A percentile compares a stretch with the other conserved stretches of the same genome.
These are phyloP conservation scores for Parasteatoda tepidariorum DNA, from an alignment of 1,140 invertebrate genomes.

Conservation along the genomic window DNA sequence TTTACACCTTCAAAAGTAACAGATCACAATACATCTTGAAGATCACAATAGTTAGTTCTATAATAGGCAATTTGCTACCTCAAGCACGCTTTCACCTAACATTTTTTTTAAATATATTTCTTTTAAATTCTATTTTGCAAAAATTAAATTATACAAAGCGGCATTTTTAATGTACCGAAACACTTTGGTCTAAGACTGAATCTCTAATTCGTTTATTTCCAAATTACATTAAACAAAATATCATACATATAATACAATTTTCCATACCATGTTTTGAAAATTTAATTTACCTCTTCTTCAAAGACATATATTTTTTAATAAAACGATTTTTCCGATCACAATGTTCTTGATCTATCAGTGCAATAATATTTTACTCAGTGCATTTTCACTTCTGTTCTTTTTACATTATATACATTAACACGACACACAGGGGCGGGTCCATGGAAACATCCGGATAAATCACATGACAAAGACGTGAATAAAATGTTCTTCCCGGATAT, in stretches of 20 bases:
- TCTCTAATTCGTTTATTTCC: background rate
- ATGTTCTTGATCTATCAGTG: background rate
- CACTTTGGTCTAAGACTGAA: too few relatives aligned
- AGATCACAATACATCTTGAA: too few relatives aligned
- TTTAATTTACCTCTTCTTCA: background rate
- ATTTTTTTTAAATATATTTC: too few relatives aligned
- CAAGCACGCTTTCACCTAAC: too few relatives aligned
- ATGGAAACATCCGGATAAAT: background rate
- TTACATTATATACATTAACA: background rate
- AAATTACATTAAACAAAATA: background rate
- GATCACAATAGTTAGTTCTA: too few relatives aligned
- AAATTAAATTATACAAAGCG: too few relatives aligned
- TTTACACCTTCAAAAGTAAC: too few relatives aligned
- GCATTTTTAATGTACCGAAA: too few relatives aligned
- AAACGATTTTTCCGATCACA: background rate
- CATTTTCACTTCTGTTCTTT: background rate
- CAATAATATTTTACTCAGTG: background rate
- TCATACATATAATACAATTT: background rate
- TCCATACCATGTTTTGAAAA: background rate
- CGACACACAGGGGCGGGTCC: background rate
- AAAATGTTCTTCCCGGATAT: background rate
- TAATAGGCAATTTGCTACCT: too few relatives aligned
- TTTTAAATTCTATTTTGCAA: too few relatives aligned
- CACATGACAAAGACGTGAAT: background rate
- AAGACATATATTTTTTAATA: background rate